Conservation (phyloP, 2,113 vertebrate genomes). For the Halcyon senegalensis region DNA sequence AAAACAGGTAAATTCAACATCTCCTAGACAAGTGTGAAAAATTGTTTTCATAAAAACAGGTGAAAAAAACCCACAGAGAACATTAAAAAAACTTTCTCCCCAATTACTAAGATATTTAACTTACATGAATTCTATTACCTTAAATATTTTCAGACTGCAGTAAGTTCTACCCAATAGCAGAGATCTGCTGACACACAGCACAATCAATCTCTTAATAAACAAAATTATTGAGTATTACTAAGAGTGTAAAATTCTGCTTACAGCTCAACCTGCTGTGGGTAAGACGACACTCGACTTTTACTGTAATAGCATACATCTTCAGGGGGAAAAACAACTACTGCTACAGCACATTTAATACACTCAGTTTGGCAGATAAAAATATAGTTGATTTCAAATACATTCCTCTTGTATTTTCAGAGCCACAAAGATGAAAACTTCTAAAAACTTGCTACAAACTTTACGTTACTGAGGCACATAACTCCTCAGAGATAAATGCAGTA, state of each 20-base stretch:
- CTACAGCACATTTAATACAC: not conserved
- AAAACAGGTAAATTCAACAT: not conserved
- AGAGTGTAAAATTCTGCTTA: not conserved
- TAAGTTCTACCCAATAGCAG: not conserved
- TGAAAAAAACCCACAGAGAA: not conserved
- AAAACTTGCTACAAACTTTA: not conserved
- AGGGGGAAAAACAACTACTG: not conserved
- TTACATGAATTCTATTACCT: not conserved
- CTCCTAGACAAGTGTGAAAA: not conserved
- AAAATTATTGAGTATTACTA: not conserved
- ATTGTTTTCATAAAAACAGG: not conserved
- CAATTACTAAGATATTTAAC: not conserved
- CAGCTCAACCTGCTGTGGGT: not conserved
- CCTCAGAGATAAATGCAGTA: not conserved
- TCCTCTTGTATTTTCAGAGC: not conserved
- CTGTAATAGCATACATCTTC: not conserved
- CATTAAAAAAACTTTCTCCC: not conserved
- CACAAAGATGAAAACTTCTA: not conserved
- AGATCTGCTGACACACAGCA: not conserved
- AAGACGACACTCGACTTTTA: not conserved
- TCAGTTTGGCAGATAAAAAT: not conserved
- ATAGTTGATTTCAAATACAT: not conserved
- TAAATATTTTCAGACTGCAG: not conserved
- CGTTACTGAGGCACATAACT: not conserved
- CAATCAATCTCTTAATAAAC: slow-evolving; percentile 15